These are phyloP conservation scores for Sminthurides aquaticus DNA, from an alignment of 2,888 invertebrate species.

Conservation along the genomic window DNA sequence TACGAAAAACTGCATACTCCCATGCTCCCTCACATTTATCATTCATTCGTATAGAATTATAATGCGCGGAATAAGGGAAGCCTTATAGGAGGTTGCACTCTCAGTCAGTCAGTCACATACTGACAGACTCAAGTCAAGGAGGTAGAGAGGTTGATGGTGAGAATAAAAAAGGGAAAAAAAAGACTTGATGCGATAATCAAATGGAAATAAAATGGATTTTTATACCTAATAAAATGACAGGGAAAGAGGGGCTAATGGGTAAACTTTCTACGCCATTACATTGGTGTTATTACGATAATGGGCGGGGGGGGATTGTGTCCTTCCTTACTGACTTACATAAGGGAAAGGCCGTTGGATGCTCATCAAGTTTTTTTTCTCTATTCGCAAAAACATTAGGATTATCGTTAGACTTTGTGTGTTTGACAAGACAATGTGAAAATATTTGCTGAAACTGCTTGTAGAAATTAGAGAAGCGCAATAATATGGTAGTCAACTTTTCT, in stretches of 20 bases:
- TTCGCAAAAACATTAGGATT: too few relatives aligned
- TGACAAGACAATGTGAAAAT: too few relatives aligned
- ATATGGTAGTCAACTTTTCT: too few relatives aligned
- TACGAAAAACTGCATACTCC: not conserved
- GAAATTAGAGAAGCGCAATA: too few relatives aligned
- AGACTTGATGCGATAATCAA: conserved; percentile 3
- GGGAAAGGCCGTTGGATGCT: not conserved
- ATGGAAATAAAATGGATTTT: conserved; percentile 6
- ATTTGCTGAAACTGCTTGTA: too few relatives aligned
- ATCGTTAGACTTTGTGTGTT: too few relatives aligned
- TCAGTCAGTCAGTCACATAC: not conserved
- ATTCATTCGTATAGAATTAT: not conserved
- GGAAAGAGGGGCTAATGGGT: not conserved
- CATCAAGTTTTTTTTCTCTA: not conserved
- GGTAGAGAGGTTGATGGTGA: not conserved
- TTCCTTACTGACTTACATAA: not conserved
- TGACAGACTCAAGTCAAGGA: conserved; percentile 2
- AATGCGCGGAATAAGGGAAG: too few relatives aligned
- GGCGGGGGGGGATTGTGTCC: not conserved
- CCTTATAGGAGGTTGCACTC: too few relatives aligned
- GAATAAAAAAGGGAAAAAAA: not conserved
- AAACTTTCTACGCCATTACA: conserved; percentile 8
- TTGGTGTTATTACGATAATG: conserved; percentile 4
- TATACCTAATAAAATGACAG: conserved; percentile 5
- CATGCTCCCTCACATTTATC: not conserved